Base-by-base conservation (phyloP, 2,888 invertebrate species). In the Schizaphis graminum region DNA sequence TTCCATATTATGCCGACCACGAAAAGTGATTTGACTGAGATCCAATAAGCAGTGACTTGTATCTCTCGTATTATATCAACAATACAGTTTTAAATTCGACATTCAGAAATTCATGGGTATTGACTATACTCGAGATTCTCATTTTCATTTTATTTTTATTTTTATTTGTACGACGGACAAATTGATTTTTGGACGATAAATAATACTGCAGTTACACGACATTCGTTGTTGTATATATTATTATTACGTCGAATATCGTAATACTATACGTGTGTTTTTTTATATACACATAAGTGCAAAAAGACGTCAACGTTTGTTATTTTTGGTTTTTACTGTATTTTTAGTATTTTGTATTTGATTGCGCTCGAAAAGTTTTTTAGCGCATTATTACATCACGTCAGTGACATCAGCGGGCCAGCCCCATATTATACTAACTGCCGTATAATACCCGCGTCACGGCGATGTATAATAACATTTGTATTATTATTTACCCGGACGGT, bases 401-500 rank as follows among this genome's bases (percentile, higher is more conserved):
- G 35, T 35, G 67, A 35, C 77, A 77, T 35, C 35, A 3, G 21
- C 8, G 35, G 35, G 35, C 16, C 77, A 8, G 77, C 77, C 77
- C 77, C 35, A 35, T n/a, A 2, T n/a, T n/a, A 2, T n/a, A n/a
- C 13, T 67, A 35, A 77, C 77, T 35, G 77, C 77, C 77, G 2
- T 35, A 21, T 77, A 77, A 77, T 77, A 77, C 21, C 77, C 77
- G 13, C 41, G 53, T 87, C n/a, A 49, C 24, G 49, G 28, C 89
- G 44, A 61, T 44, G 41, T 44, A 28, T 44, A 44, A 86, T 86
- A 86, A 44, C 86, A 44, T 26, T 89, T 26, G 41, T 26, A 26
- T 26, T n/a, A 28, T 21, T 44, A 89, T 89, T 89, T 89, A 44
- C 89, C 44, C 57, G 57, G 57, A 41, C 44, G 41, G 89, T 61